Conservation (phyloP, 2,113 vertebrate genomes). For the Mohoua ochrocephala region DNA sequence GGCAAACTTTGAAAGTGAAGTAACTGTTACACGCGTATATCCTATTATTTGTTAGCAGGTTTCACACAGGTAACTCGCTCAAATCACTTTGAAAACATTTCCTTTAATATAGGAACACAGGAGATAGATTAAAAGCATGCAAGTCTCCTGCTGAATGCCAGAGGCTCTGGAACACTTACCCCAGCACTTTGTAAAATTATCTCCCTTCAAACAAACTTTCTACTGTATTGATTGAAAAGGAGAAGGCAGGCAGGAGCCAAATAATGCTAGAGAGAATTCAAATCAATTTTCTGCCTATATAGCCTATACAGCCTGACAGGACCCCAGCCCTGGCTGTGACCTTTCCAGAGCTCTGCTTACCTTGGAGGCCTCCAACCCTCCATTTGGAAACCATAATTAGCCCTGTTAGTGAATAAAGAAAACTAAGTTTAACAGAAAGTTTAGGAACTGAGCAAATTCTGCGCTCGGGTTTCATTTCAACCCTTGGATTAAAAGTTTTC, state of each 20-base stretch:
- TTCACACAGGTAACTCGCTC: constrained; percentile 10
- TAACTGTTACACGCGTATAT: background rate
- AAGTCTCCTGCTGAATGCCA: constrained; percentile 30
- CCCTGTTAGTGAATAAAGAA: background rate
- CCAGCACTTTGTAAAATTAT: constrained; percentile 61
- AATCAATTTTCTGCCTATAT: background rate
- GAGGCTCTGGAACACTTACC: constrained; percentile 42
- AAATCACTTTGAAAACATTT: constrained; percentile 58
- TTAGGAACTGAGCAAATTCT: background rate
- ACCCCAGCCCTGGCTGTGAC: background rate
- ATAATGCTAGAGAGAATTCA: background rate
- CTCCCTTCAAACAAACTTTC: constrained; percentile 56
- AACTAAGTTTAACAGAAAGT: background rate
- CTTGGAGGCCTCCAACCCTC: background rate
- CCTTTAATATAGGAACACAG: constrained; percentile 55
- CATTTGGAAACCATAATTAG: background rate
- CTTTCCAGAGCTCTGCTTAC: background rate
- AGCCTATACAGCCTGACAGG: background rate
- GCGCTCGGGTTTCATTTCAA: background rate
- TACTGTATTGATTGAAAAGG: constrained; percentile 40
- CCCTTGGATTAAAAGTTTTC: background rate
- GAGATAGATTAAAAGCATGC: constrained; percentile 35
- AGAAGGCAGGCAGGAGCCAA: constrained; percentile 19
- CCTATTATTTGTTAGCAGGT: constrained; percentile 38
- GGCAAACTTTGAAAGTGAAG: constrained; percentile 42